Percentiles rank a stretch among this genome's conserved stretches.
Conservation (phyloP, 2,888 invertebrate genomes). For the Polyploca ridens region DNA sequence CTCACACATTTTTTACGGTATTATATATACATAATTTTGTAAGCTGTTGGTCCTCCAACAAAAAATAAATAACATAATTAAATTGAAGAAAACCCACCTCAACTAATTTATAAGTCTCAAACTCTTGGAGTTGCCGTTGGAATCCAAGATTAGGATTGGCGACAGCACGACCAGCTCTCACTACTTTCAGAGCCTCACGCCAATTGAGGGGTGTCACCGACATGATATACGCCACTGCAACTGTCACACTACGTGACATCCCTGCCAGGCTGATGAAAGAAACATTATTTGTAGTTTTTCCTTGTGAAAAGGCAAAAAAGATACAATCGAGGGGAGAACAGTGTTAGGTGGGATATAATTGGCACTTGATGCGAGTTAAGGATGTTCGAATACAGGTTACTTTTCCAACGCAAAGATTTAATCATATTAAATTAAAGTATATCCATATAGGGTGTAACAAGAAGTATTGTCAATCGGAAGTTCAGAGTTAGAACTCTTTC, state of each 20-base stretch:
- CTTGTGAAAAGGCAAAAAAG: constrained; percentile 12
- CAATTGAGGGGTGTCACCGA: constrained; percentile 94
- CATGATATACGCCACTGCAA: constrained; percentile 98
- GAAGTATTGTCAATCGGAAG: no score
- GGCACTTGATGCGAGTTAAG: no score
- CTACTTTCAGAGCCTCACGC: constrained; percentile 97
- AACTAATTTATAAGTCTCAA: constrained; percentile 90
- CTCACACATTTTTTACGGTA: no score
- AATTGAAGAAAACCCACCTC: constrained; percentile 83
- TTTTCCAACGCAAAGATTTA: no score
- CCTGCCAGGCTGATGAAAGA: constrained; percentile 91
- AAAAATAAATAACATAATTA: no score
- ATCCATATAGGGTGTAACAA: no score
- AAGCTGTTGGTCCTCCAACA: no score
- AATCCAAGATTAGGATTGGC: constrained; percentile 99
- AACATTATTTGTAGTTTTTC: constrained; percentile 4
- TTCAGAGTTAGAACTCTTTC: no score
- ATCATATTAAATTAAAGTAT: no score
- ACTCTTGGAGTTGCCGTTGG: constrained; percentile 96
- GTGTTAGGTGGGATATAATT: no score
- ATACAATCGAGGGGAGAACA: background rate
- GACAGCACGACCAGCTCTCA: constrained; percentile 94
- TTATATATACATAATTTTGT: no score
- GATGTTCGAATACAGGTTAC: no score
- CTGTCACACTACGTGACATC: constrained; percentile 98